These are phyloP conservation scores for Tineola bisselliella DNA, from an alignment of 2,888 invertebrate genomes.

Conservation along the genomic window DNA sequence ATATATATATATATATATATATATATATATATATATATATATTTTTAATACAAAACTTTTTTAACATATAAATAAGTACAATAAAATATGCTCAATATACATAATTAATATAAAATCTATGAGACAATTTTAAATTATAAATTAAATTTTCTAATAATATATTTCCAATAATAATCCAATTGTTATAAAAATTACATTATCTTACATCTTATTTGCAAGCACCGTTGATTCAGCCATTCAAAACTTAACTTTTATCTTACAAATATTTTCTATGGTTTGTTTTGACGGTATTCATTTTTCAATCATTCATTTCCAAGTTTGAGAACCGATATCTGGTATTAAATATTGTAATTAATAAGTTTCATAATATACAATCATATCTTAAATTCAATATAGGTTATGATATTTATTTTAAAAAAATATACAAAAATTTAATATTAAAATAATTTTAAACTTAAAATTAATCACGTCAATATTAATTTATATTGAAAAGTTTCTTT, in stretches of 20 bases:
- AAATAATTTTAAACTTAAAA: not conserved
- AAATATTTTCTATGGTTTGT: too few species aligned
- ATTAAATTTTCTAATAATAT: too few species aligned
- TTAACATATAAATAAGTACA: not conserved
- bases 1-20: too few species aligned
- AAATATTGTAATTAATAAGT: not conserved
- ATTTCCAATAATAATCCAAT: too few species aligned
- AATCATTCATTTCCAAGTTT: too few species aligned
- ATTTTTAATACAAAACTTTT: too few species aligned
- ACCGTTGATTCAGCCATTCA: slow-evolving; percentile 1
- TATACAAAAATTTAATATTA: not conserved
- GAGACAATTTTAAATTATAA: not conserved
- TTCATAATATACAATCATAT: not conserved
- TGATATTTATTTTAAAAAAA: not conserved
- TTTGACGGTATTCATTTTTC: too few species aligned
- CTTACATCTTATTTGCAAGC: too few species aligned
- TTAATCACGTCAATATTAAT: not conserved
- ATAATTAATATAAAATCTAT: not conserved
- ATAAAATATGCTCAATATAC: not conserved
- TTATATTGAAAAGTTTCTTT: not conserved
- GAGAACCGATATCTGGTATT: too few species aligned
- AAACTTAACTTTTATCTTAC: too few species aligned
- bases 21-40: too few species aligned
- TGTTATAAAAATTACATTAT: too few species aligned
- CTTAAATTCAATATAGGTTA: not conserved